Base-by-base conservation (phyloP, 2,113 vertebrate species). In the Erinaceus europaeus region DNA sequence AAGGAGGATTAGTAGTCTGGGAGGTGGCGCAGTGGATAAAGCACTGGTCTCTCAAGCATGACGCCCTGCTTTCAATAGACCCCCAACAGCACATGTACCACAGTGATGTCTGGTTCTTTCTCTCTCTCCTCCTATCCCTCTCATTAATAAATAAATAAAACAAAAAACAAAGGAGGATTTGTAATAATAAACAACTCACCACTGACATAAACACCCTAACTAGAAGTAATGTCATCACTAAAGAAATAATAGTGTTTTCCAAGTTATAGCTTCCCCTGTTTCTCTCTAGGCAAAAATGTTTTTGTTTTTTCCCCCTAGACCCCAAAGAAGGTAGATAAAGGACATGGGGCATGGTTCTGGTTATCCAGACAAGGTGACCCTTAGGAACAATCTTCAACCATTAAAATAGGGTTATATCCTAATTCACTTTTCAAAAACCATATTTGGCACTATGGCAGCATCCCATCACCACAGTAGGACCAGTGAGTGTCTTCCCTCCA, bases 161-260 rank as follows among this genome's bases (percentile, higher is more conserved):
- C n/a, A n/a, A n/a, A n/a, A 38, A 71, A 64, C 21, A 88, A 89
- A 81, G 11, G 32, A n/a, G n/a, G n/a, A n/a, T n/a, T 25, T 67
- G 9, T 75, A 90, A 85, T 10, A 53, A 72, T 10, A 83, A 13
- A n/a, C n/a, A 17, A 36, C 13, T 50, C 11, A 74, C 15, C 20
- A 65, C 29, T 82, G 59, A 90, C 20, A 36, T 2, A 80, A 73
- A 86, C 61, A 42, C 40, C 25, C 42, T 25, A 36, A 83, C 32
- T 57, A 69, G 61, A 89, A 72, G 20, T 83, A 11, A 55, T 84
- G 84, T 55, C 42, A 40, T n/a, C 61, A 80, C 61, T 82, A 15
- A 87, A 67, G 9, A 92, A 89, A 62, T n/a, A n/a, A n/a, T 38
- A 75, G 34, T 23, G 62, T 50, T 84, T 86, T 73, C 27, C 21